Base-by-base conservation (phyloP, 2,113 vertebrate genomes). In the Martes martes region DNA sequence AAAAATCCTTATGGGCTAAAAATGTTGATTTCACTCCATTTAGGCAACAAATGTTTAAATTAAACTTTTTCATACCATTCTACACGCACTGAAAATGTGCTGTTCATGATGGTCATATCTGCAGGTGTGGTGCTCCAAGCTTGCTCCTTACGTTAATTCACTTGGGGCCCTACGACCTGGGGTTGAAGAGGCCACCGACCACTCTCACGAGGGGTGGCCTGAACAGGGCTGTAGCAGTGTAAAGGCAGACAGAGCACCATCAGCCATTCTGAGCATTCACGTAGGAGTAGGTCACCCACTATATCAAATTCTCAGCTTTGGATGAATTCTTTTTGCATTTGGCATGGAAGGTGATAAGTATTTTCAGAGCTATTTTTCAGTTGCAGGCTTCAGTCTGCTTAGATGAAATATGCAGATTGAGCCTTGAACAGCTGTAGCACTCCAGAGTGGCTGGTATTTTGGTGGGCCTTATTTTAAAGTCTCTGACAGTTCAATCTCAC, bases 381-480 rank as follows among this genome's bases (percentile, higher is more conserved):
- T 28, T 39, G 65, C 42, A 15, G 85, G 95, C 84, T 3, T 96
- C 73, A 83, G 93, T 61, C 83, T 93, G 71, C 88, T 69, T 84
- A 97, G 94, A 96, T 83, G 91, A 95, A 97, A 95, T 92, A 95
- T 97, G 94, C 93, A 96, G n/a, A 42, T 2, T 24, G 61, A 98
- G 96, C 79, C 69, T 80, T 26, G 85, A 92, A 69, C 88, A 97
- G 89, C 81, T 76, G 42, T 73, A 36, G 57, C 9, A 0, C 88
- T 85, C n/a, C 79, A 84, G 92, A 89, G 87, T 42, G 94, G 61
- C 39, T 96, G 97, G 84, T 94, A 95, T 96, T 97, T 94, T 83
- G 79, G 67, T 78, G 92, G 97, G 93, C 97, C 96, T 96, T 98
- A 55, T 97, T 97, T 98, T 95, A 98, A 96, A 98, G 87, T 31